phyloP scores from a whole-genome alignment of 2,113 vertebrate species.

The Nannospalax galili region DNA sequence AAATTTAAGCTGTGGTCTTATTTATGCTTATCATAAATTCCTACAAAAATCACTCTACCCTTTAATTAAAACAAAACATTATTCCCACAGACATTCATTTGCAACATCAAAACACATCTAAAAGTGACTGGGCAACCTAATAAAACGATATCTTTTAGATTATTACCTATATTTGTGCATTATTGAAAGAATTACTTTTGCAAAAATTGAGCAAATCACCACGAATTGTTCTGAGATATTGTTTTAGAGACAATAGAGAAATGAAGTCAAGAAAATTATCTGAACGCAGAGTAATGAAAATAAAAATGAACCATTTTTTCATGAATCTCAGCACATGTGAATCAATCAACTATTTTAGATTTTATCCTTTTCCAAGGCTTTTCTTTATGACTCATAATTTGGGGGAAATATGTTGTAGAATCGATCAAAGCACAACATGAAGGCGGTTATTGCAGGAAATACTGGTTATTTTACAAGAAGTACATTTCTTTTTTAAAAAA shows the following conservation, averaged over 20 bases:
- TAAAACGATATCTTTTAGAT: conserved; percentile 47
- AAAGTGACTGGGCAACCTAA: conserved; percentile 54
- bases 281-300: background rate
- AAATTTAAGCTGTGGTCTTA: background rate
- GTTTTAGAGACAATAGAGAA: background rate
- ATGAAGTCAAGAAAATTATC: conserved; percentile 13
- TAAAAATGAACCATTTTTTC: background rate
- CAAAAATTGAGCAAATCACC: conserved; percentile 20
- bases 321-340: conserved; percentile 2
- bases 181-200: background rate
- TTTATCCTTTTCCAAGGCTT: conserved; percentile 10
- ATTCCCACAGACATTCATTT: conserved; percentile 10
- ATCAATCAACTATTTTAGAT: background rate
- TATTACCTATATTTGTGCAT: background rate
- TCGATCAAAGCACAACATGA: conserved; percentile 77
- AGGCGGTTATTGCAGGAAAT: conserved; percentile 46
- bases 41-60: background rate
- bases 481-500: too few species aligned
- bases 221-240: conserved; percentile 14
- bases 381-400: conserved; percentile 52
- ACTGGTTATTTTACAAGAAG: background rate
- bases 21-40: background rate
- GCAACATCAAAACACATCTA: conserved; percentile 36
- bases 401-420: conserved; percentile 49
- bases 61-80: conserved; percentile 59